Percentiles rank a stretch among this genome's conserved stretches.
Conservation (phyloP, 1,140 invertebrate species). For the Bombus balteatus region DNA sequence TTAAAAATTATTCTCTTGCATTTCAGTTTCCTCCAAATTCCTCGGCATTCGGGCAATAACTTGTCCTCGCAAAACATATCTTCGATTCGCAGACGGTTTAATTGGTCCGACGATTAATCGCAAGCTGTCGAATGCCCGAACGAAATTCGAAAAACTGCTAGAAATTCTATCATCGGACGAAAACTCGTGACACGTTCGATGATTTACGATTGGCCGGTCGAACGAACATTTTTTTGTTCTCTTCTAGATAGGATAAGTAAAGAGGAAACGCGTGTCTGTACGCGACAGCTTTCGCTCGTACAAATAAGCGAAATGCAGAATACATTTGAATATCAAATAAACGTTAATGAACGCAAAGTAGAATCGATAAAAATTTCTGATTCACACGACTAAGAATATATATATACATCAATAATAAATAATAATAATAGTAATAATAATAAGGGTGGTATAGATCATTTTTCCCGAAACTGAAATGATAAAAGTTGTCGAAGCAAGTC, state of each 20-base stretch:
- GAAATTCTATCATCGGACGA: conserved; percentile 28
- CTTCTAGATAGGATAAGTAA: background rate
- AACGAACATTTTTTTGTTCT: background rate
- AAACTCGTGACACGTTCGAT: conserved; percentile 22
- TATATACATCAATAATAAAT: no score
- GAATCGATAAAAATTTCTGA: background rate
- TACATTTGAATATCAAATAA: background rate
- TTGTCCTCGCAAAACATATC: conserved; percentile 24
- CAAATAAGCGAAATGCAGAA: background rate
- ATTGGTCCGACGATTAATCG: conserved; percentile 39
- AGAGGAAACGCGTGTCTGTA: background rate
- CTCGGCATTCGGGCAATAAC: background rate
- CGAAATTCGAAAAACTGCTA: conserved; percentile 11
- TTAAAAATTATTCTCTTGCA: background rate
- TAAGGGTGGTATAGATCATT: background rate
- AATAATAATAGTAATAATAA: background rate
- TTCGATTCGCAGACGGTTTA: conserved; percentile 28
- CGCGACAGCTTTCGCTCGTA: background rate
- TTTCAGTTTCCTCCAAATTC: background rate
- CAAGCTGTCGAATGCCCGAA: conserved; percentile 23
- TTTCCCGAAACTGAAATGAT: background rate
- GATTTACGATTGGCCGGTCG: conserved; percentile 15
- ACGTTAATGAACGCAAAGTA: background rate
- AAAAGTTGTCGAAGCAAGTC: background rate
- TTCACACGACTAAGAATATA: background rate